These are phyloP conservation scores for Hirudinaria manillensis DNA, from an alignment of 2,888 invertebrate genomes.

Conservation along the genomic window DNA sequence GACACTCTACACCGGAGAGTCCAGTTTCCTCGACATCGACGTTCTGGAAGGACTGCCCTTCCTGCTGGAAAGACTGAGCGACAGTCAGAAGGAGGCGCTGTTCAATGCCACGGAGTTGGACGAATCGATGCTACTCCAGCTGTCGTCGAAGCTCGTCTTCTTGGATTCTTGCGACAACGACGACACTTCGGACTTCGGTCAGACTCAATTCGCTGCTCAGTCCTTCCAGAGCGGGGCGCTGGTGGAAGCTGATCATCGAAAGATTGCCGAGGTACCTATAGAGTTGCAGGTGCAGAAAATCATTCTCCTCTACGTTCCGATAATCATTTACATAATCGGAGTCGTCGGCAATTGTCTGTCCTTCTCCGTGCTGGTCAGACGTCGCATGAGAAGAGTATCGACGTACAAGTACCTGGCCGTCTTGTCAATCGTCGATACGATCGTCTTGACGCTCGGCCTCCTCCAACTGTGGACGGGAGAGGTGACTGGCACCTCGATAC, in stretches of 20 bases:
- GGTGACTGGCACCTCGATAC: constrained; percentile 44
- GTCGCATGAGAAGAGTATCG: constrained; percentile 46
- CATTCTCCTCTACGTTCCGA: constrained; percentile 45
- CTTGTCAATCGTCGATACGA: constrained; percentile 47
- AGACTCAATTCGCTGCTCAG: neutral
- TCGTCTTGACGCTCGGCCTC: constrained; percentile 48
- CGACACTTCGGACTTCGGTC: neutral
- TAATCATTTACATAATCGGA: constrained; percentile 47
- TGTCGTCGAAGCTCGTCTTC: neutral
- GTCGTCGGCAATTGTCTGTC: constrained; percentile 50
- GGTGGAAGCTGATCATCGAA: neutral
- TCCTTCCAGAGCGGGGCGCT: neutral
- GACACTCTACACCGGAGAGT: neutral
- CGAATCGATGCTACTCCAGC: neutral
- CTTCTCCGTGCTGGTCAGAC: constrained; percentile 47
- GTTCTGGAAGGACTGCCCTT: neutral
- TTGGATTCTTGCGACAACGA: constrained; percentile 22
- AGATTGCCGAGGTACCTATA: neutral
- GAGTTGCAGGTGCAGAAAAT: constrained; percentile 41
- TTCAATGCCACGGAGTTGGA: neutral
- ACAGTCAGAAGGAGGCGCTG: neutral
- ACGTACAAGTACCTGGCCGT: constrained; percentile 49
- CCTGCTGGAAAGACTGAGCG: neutral
- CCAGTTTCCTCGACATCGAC: neutral
- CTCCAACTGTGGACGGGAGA: constrained; percentile 49